Percentiles rank a stretch among this genome's conserved stretches.
Evolutionary conservation across 2,113 vertebrate genomes (phyloP).

Genomic region (Oryzias curvinotus): DNA sequence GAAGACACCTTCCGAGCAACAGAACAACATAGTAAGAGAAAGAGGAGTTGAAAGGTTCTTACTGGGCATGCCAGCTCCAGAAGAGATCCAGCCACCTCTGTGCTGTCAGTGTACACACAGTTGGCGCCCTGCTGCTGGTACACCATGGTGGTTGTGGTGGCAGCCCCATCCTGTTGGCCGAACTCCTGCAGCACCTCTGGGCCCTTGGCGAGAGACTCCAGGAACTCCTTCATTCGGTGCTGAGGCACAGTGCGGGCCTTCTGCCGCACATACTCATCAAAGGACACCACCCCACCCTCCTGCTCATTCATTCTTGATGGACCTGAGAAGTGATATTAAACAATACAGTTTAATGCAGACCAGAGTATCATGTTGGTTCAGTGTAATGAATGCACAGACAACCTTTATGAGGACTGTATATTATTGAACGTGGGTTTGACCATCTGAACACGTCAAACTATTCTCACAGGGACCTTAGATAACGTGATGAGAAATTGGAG

Average conservation of each 20-base stretch:
- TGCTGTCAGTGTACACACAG: constrained; percentile 98
- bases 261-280: constrained; percentile 97
- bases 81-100: constrained; percentile 97
- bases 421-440: neutral
- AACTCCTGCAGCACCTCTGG: constrained; percentile 97
- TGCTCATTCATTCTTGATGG: constrained; percentile 92
- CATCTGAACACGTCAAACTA: too few species aligned
- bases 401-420: neutral
- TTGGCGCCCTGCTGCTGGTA: constrained; percentile 94
- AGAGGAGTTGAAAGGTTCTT: constrained; percentile 47
- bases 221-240: constrained; percentile 99
- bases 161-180: constrained; percentile 83
- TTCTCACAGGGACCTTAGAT: too few species aligned
- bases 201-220: constrained; percentile 95
- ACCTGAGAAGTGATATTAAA: constrained; percentile 26
- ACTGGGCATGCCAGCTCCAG: constrained; percentile 97
- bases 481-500: too few species aligned
- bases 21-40: neutral
- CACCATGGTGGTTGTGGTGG: constrained; percentile 87
- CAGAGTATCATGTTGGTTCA: neutral
- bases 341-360: neutral
- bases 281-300: constrained; percentile 96
- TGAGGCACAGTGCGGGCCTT: constrained; percentile 96
- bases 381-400: neutral
- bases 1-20: neutral